Conservation (phyloP, 2,113 vertebrate species). For the Aspiorhynchus laticeps region DNA sequence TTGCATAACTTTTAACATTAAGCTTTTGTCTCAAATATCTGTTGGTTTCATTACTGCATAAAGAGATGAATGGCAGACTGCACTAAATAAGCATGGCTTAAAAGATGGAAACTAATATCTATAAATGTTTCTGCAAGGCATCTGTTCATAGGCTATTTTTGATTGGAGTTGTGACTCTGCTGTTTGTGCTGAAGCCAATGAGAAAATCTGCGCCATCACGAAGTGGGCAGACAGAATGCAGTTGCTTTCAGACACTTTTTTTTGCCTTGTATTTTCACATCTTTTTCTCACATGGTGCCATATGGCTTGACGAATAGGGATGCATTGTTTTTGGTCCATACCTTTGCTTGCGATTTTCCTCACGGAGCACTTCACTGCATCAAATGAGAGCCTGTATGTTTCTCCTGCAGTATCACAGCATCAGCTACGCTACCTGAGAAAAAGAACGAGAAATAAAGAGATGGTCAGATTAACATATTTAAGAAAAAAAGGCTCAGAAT, state of each 20-base stretch:
- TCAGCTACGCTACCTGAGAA: slow-evolving; percentile 76
- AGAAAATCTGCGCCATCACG: background rate
- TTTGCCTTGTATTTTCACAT: background rate
- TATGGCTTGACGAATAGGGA: slow-evolving; percentile 12
- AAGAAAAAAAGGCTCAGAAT: slow-evolving; percentile 38
- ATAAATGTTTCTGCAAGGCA: slow-evolving; percentile 24
- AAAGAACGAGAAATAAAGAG: background rate
- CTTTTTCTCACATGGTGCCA: background rate
- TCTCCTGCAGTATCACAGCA: slow-evolving; percentile 77
- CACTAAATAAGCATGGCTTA: background rate
- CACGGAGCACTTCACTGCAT: slow-evolving; percentile 79
- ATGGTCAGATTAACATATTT: slow-evolving; percentile 31
- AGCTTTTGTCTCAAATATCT: slow-evolving; percentile 1
- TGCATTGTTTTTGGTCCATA: slow-evolving; percentile 56
- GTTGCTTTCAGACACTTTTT: background rate
- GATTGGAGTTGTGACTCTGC: background rate
- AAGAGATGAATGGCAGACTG: background rate
- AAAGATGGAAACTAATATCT: background rate
- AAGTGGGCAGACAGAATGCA: background rate
- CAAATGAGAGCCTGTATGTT: slow-evolving; percentile 76
- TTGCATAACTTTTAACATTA: slow-evolving; percentile 20
- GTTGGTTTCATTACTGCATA: background rate
- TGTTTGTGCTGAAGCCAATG: background rate
- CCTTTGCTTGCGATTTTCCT: slow-evolving; percentile 75
- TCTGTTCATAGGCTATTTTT: slow-evolving; percentile 23